Evolutionary conservation across 2,797 vertebrate genomes (phyloP), one percentile per base, ranked within the genome.

Genomic region (Acropternis orthonyx): DNA sequence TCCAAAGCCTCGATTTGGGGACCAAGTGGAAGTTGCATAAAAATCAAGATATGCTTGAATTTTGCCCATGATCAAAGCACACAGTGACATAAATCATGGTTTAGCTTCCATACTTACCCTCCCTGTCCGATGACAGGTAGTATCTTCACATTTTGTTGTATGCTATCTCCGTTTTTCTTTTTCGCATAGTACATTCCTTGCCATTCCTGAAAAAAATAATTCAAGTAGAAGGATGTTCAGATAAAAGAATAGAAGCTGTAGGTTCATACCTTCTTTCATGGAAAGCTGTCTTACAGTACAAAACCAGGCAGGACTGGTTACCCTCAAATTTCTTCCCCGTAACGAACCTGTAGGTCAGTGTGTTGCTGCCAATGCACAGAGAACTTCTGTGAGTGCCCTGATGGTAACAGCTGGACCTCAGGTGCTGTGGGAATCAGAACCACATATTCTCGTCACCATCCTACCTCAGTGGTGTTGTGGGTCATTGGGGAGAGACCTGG

Each of bases 141-240:
- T 97, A 99, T 99, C 98, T 99, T 99, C 98, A 99, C 99, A 98
- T 99, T 99, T 98, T 99, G 99, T 94, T 99, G 99, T 96, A 99
- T 94, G 87, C 98, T 99, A 92, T 99, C 99, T 97, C 99, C 99
- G 4, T 99, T 99, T 98, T 99, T 99, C 98, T 99, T 99, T 98
- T 98, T 99, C 97, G 98, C 97, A 94, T 98, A 98, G 98, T 99
- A 99, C 97, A 99, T 98, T 97, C 99, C 99, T 98, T 99, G 99
- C 99, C 99, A 99, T 97, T 99, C 99, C 99, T 99, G 96, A 20
- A 97, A 37, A 97, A 85, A 65, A 32, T 54, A 94, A 96, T 65
- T 59, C 21, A 74, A 80, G 18, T 20, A 67, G 58, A 69, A 93
- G 49, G 9, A 93, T 81, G 51, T 44, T 92, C 69, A 94, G 74